phyloP scores from a whole-genome alignment of 2,113 vertebrate species.

The Crotophaga sulcirostris region DNA sequence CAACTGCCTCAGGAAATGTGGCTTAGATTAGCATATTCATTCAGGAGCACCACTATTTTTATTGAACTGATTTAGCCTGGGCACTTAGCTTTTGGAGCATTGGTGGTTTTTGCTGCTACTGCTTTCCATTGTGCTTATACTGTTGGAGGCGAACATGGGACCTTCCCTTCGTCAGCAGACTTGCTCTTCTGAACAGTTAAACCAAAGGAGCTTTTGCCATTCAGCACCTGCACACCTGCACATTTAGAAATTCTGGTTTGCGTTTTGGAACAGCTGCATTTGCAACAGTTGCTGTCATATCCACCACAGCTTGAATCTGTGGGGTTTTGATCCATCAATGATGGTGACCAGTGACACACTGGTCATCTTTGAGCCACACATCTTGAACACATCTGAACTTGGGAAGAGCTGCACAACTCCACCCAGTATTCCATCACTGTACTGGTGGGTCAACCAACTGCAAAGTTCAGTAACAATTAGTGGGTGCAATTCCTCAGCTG shows the following conservation, averaged over 20 bases:
- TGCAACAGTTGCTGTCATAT: background rate
- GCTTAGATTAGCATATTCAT: background rate
- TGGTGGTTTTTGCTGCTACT: background rate
- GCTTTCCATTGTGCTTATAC: background rate
- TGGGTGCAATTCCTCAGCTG: background rate
- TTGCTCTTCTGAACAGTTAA: background rate
- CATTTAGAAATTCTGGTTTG: background rate
- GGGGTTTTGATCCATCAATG: background rate
- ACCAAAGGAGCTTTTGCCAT: background rate
- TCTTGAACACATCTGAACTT: background rate
- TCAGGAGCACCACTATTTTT: background rate
- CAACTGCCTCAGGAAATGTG: background rate
- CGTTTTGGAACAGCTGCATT: background rate
- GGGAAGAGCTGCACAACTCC: background rate
- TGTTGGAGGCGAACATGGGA: background rate
- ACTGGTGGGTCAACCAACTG: background rate
- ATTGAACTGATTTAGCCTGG: background rate
- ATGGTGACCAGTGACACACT: background rate
- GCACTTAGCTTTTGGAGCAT: background rate
- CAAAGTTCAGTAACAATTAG: background rate
- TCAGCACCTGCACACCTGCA: background rate
- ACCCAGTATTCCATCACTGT: background rate
- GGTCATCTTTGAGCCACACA: background rate
- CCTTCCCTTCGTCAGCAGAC: background rate
- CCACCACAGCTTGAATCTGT: background rate